Conservation (phyloP, 2,888 invertebrate species). For the Mamestra brassicae region DNA sequence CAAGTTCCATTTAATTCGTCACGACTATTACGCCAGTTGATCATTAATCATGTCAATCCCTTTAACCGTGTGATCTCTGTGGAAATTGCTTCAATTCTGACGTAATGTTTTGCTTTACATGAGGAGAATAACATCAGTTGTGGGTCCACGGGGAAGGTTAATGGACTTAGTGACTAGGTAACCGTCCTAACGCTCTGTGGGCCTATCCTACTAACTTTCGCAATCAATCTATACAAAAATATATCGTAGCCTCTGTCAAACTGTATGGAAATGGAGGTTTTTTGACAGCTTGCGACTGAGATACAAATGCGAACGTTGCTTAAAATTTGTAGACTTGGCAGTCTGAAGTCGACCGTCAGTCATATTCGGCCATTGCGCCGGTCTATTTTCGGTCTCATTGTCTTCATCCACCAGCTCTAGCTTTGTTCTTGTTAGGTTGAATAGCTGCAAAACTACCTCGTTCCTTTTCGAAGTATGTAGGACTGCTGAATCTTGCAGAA, state of each 20-base stretch:
- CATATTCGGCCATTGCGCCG: slow-evolving; percentile 9
- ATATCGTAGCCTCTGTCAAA: too few relatives aligned
- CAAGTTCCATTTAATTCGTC: slow-evolving; percentile 59
- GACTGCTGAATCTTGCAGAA: background rate
- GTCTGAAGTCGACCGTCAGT: slow-evolving; percentile 23
- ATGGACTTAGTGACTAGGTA: slow-evolving; percentile 32
- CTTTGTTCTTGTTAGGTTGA: slow-evolving; percentile 1
- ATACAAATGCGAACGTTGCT: too few relatives aligned
- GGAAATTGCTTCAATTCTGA: slow-evolving; percentile 33
- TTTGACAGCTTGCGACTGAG: too few relatives aligned
- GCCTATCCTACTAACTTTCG: too few relatives aligned
- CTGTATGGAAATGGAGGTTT: too few relatives aligned
- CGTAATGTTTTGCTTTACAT: slow-evolving; percentile 33
- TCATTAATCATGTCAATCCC: slow-evolving; percentile 65
- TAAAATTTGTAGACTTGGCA: background rate
- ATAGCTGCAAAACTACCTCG: background rate
- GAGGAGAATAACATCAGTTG: slow-evolving; percentile 23
- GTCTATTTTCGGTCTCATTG: background rate
- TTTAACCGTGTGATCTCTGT: slow-evolving; percentile 44
- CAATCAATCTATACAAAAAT: too few relatives aligned
- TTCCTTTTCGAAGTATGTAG: background rate
- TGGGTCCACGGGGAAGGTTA: slow-evolving; percentile 21
- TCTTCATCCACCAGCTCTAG: background rate
- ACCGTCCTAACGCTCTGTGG: slow-evolving; percentile 7
- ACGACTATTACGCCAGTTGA: slow-evolving; percentile 58